These are phyloP conservation scores for Chitala chitala DNA, from an alignment of 2,113 vertebrate genomes.

Conservation along the genomic window DNA sequence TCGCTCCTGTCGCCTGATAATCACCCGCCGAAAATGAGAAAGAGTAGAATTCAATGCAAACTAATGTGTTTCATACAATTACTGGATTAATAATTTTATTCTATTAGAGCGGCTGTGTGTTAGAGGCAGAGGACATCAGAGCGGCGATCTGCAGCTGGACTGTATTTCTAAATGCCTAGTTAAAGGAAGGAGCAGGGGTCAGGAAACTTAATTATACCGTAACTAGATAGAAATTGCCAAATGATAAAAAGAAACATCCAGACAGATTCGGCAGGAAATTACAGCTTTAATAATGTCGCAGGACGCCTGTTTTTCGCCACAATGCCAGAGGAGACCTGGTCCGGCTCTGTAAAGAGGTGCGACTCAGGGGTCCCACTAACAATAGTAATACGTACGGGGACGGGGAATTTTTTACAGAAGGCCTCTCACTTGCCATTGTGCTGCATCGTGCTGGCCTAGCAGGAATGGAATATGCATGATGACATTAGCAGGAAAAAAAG, in stretches of 20 bases:
- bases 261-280: constrained; percentile 94
- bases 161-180: constrained; percentile 94
- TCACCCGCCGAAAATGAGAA: constrained; percentile 83
- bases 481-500: constrained; percentile 58
- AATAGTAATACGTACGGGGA: constrained; percentile 66
- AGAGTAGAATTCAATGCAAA: constrained; percentile 82
- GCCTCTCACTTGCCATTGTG: constrained; percentile 52
- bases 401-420: constrained; percentile 58
- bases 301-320: constrained; percentile 84
- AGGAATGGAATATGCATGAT: constrained; percentile 55
- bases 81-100: constrained; percentile 98
- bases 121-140: constrained; percentile 75
- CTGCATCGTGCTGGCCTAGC: constrained; percentile 53
- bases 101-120: constrained; percentile 72
- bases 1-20: constrained; percentile 78
- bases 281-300: constrained; percentile 96
- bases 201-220: constrained; percentile 99
- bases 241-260: constrained; percentile 98
- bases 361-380: constrained; percentile 70
- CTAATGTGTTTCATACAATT: constrained; percentile 90
- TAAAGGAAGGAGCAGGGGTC: constrained; percentile 93
- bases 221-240: constrained; percentile 97
- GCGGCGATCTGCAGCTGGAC: constrained; percentile 87
- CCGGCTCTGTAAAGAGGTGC: constrained; percentile 70
- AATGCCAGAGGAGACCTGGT: constrained; percentile 76